phyloP scores from a whole-genome alignment of 2,888 invertebrate genomes.

The Arge pagana region DNA sequence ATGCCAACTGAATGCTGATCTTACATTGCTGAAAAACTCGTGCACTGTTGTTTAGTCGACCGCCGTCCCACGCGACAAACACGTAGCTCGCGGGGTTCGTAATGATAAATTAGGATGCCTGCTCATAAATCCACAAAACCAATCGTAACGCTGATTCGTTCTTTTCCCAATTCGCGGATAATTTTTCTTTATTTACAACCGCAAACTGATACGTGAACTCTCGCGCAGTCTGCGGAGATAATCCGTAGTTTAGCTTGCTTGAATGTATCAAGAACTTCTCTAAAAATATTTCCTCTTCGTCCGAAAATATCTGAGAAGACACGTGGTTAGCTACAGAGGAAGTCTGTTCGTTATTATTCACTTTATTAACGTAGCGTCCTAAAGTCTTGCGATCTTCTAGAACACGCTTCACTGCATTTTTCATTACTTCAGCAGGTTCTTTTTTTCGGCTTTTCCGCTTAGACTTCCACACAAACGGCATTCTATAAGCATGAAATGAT shows the following conservation, averaged over 20 bases:
- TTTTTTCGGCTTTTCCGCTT: neutral
- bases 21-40: conserved; percentile 30
- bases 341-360: conserved; percentile 1
- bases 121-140: conserved; percentile 29
- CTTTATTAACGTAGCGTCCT: conserved; percentile 5
- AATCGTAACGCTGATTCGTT: conserved; percentile 28
- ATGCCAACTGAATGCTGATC: conserved; percentile 28
- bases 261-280: conserved; percentile 22
- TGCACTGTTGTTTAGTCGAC: conserved; percentile 28
- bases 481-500: neutral
- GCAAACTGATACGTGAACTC: conserved; percentile 30
- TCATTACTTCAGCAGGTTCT: conserved; percentile 3
- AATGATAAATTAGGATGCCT: conserved; percentile 30
- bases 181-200: conserved; percentile 24
- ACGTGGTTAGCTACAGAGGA: conserved; percentile 1
- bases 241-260: conserved; percentile 5
- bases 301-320: conserved; percentile 9
- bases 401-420: neutral
- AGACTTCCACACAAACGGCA: conserved; percentile 4
- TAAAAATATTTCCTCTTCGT: conserved; percentile 3
- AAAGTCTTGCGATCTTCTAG: conserved; percentile 1
- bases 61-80: conserved; percentile 29
- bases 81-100: conserved; percentile 32
- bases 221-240: conserved; percentile 22
- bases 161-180: conserved; percentile 25